Percentiles rank a stretch among this genome's conserved stretches.
phyloP scores from a whole-genome alignment of 2,113 vertebrate species.

The Cyprinus carpio region DNA sequence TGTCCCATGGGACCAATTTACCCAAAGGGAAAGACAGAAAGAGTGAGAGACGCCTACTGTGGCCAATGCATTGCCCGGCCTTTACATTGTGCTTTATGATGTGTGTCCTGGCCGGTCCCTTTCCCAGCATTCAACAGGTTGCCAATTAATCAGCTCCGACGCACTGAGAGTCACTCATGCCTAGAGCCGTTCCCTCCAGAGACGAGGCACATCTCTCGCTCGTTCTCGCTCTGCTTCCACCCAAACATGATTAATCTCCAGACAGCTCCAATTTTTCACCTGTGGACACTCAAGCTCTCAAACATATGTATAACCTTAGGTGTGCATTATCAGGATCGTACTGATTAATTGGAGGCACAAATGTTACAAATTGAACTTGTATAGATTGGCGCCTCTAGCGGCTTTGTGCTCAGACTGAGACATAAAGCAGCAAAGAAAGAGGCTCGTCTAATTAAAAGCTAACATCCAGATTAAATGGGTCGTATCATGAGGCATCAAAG shows the following conservation, averaged over 20 bases:
- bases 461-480: background rate
- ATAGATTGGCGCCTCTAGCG: background rate
- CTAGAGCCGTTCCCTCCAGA: conserved; percentile 9
- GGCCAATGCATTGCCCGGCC: background rate
- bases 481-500: background rate
- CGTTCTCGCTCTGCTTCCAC: conserved; percentile 7
- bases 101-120: conserved; percentile 8
- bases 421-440: background rate
- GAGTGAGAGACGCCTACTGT: background rate
- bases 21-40: background rate
- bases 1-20: background rate
- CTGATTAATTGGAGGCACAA: conserved; percentile 48
- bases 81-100: background rate
- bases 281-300: conserved; percentile 32
- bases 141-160: conserved; percentile 56
- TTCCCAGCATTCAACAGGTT: conserved; percentile 47
- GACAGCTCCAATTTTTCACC: conserved; percentile 32
- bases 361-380: conserved; percentile 29
- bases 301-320: conserved; percentile 30
- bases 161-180: conserved; percentile 35
- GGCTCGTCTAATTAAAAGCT: background rate
- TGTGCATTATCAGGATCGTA: conserved; percentile 28
- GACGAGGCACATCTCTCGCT: conserved; percentile 2
- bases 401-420: conserved; percentile 11
- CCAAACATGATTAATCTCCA: conserved; percentile 50